Evolutionary conservation across 2,113 vertebrate genomes (phyloP).

Genomic region (Galbula dea): DNA sequence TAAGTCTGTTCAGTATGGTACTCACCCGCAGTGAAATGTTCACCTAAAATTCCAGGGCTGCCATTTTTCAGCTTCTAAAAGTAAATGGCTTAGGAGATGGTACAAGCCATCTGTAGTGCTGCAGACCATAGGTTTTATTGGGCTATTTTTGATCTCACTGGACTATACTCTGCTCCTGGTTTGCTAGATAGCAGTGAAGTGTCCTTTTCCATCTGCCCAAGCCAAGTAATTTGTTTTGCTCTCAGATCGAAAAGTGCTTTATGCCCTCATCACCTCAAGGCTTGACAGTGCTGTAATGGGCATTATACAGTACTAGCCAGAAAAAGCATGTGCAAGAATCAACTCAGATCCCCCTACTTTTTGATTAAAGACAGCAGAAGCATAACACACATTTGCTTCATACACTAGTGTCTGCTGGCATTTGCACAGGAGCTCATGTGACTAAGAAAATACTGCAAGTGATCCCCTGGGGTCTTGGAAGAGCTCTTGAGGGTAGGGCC

Average conservation of each 20-base stretch:
- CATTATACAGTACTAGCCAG: not conserved
- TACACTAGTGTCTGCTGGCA: not conserved
- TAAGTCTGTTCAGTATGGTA: not conserved
- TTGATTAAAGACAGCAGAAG: not conserved
- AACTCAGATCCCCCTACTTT: not conserved
- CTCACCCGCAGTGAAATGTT: not conserved
- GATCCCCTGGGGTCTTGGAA: not conserved
- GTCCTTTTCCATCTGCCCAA: conserved; percentile 27
- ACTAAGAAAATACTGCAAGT: not conserved
- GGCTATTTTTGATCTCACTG: conserved; percentile 22
- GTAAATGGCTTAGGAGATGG: conserved; percentile 17
- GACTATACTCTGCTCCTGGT: conserved; percentile 1
- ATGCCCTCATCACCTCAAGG: not conserved
- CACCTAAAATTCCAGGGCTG: conserved; percentile 2
- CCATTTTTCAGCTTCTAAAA: conserved; percentile 31
- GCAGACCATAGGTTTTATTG: conserved; percentile 15
- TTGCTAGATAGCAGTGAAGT: conserved; percentile 3
- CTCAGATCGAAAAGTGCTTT: conserved; percentile 22
- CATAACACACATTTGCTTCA: not conserved
- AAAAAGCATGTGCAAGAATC: not conserved
- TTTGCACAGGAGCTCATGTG: not conserved
- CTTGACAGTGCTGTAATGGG: not conserved
- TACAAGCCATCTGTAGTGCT: conserved; percentile 15
- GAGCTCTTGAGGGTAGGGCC: not conserved
- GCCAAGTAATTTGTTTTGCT: conserved; percentile 44